Conservation (phyloP, 53 echinoderm and acorn worm species). For the Zoroaster sp. region DNA sequence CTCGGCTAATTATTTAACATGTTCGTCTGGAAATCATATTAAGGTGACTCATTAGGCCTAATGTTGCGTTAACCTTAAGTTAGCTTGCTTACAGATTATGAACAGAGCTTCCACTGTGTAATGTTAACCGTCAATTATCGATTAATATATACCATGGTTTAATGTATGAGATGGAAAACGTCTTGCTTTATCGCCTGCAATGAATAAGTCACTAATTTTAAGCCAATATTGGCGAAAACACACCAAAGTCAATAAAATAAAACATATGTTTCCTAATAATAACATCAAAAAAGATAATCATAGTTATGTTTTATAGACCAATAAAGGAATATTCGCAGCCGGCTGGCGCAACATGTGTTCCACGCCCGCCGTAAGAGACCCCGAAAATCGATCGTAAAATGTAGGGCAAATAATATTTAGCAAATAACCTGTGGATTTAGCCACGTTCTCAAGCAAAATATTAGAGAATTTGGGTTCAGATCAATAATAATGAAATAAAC, state of each 20-base stretch:
- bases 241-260: not conserved
- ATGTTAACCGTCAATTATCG: too few species aligned
- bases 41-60: too few species aligned
- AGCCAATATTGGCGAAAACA: not conserved
- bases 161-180: too few species aligned
- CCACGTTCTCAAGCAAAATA: not conserved
- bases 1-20: too few species aligned
- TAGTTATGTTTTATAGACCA: too few species aligned
- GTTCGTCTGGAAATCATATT: too few species aligned
- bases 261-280: not conserved
- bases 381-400: constrained; percentile 31
- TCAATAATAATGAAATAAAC: constrained; percentile 10
- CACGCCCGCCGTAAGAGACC: not conserved
- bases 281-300: too few species aligned
- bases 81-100: too few species aligned
- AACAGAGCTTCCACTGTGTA: too few species aligned
- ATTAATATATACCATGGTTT: too few species aligned
- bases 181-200: too few species aligned
- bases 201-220: constrained; percentile 17
- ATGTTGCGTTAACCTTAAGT: too few species aligned
- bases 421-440: not conserved
- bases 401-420: constrained; percentile 27
- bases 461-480: not conserved
- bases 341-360: not conserved
- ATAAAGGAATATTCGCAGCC: not conserved